A percentile compares a stretch with the other conserved stretches of the same genome.
phyloP scores from a whole-genome alignment of 2,888 invertebrate species.

The Apotomis turbidana region DNA sequence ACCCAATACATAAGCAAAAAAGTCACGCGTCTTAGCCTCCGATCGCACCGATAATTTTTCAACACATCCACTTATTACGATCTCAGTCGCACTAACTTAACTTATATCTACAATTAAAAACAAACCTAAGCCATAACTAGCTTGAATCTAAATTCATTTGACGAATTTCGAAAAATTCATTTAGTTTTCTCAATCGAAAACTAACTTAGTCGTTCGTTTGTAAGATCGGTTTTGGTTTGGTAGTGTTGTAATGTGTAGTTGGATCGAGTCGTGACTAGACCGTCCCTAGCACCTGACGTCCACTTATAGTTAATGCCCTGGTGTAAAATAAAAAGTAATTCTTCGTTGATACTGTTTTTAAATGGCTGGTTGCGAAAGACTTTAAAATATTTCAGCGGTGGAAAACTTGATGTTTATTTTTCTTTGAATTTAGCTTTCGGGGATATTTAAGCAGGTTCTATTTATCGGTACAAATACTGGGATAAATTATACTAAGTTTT shows the following conservation, averaged over 20 bases:
- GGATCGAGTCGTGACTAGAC: constrained; percentile 82
- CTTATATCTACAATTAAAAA: constrained; percentile 46
- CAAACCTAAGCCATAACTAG: constrained; percentile 33
- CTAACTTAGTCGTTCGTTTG: background rate
- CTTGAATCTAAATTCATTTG: constrained; percentile 47
- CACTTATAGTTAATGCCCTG: constrained; percentile 73
- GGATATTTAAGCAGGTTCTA: too few species aligned
- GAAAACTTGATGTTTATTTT: background rate
- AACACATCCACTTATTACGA: constrained; percentile 84
- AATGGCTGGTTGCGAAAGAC: constrained; percentile 44
- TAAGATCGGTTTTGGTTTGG: constrained; percentile 53
- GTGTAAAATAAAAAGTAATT: constrained; percentile 63
- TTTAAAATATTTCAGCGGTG: constrained; percentile 5
- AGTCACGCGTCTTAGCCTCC: constrained; percentile 80
- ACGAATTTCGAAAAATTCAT: constrained; percentile 43
- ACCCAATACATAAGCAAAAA: constrained; percentile 80
- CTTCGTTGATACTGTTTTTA: constrained; percentile 68
- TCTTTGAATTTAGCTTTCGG: background rate
- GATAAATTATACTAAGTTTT: too few species aligned
- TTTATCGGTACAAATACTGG: too few species aligned
- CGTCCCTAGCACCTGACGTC: constrained; percentile 81
- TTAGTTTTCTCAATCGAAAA: constrained; percentile 43
- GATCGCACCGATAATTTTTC: constrained; percentile 83
- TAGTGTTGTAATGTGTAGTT: constrained; percentile 55
- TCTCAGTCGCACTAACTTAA: constrained; percentile 81